A percentile compares a stretch with the other conserved stretches of the same genome.
Evolutionary conservation across 2,797 vertebrate genomes (phyloP).

Genomic region (Sus cebifrons): DNA sequence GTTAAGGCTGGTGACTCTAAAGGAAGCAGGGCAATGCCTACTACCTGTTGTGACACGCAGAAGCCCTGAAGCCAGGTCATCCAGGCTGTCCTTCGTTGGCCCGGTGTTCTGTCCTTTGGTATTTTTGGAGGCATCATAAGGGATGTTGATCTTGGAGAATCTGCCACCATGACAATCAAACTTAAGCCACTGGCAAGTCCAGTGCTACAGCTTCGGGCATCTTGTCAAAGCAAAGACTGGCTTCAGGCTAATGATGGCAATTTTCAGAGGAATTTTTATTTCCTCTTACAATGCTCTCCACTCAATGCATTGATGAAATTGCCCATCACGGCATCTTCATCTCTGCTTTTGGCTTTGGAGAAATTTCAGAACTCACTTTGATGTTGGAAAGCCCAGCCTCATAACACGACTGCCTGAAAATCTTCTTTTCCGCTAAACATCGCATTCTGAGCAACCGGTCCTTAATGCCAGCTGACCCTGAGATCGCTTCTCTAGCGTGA

Average conservation of each 20-base stretch:
- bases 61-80: constrained; percentile 95
- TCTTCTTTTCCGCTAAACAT: constrained; percentile 95
- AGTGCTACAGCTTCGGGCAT: constrained; percentile 97
- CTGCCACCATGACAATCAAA: constrained; percentile 95
- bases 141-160: constrained; percentile 96
- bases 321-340: constrained; percentile 96
- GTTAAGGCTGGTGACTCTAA: constrained; percentile 93
- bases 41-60: constrained; percentile 95
- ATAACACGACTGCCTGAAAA: constrained; percentile 95
- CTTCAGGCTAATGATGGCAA: constrained; percentile 95
- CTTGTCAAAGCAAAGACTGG: constrained; percentile 96
- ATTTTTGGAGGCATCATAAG: constrained; percentile 94
- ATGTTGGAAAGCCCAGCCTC: constrained; percentile 93
- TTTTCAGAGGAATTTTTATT: constrained; percentile 98
- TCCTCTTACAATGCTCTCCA: constrained; percentile 96
- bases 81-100: constrained; percentile 91
- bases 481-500: constrained; percentile 94
- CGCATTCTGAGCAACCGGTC: constrained; percentile 96
- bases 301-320: constrained; percentile 96
- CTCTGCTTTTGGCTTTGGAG: constrained; percentile 96
- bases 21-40: constrained; percentile 95
- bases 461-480: constrained; percentile 95
- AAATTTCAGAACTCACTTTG: constrained; percentile 93
- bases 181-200: constrained; percentile 94
- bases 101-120: constrained; percentile 93